These are phyloP conservation scores for Epinotia bilunana DNA, from an alignment of 2,888 invertebrate species.

Conservation along the genomic window DNA sequence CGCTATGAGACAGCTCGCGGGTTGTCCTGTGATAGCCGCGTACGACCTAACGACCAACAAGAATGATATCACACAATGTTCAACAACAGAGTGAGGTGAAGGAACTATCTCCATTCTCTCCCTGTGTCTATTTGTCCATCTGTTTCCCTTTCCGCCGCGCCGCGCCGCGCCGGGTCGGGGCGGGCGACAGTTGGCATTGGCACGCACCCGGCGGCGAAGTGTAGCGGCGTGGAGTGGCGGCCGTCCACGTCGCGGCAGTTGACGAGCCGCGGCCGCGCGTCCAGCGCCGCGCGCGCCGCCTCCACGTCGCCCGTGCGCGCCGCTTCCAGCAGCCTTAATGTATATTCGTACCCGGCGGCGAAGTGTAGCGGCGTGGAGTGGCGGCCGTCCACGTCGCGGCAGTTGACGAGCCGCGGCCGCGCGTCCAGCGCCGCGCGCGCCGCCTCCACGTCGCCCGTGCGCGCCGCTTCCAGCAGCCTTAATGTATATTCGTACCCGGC, in stretches of 20 bases:
- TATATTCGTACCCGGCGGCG: conserved; percentile 91
- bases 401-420: conserved; percentile 94
- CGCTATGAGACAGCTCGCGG: too few relatives aligned
- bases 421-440: conserved; percentile 89
- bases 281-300: conserved; percentile 89
- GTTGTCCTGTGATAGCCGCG: too few relatives aligned
- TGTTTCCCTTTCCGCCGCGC: too few relatives aligned
- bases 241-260: conserved; percentile 98
- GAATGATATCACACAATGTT: too few relatives aligned
- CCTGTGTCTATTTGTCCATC: too few relatives aligned
- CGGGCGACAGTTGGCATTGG: too few relatives aligned
- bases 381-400: conserved; percentile 96
- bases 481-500: conserved; percentile 87
- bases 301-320: conserved; percentile 97
- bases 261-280: conserved; percentile 91
- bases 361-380: conserved; percentile 98
- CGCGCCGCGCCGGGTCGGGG: too few relatives aligned
- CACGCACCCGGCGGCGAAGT: conserved; percentile 99
- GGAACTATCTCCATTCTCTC: too few relatives aligned
- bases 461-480: conserved; percentile 93
- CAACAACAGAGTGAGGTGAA: too few relatives aligned
- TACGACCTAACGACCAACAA: too few relatives aligned
- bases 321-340: conserved; percentile 89
- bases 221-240: conserved; percentile 95
- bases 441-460: conserved; percentile 95